Evolutionary conservation across 92 coral and sea anemone genomes (phyloP), one percentile per base, ranked within the genome.

Genomic region (Paramuricea clavata): DNA sequence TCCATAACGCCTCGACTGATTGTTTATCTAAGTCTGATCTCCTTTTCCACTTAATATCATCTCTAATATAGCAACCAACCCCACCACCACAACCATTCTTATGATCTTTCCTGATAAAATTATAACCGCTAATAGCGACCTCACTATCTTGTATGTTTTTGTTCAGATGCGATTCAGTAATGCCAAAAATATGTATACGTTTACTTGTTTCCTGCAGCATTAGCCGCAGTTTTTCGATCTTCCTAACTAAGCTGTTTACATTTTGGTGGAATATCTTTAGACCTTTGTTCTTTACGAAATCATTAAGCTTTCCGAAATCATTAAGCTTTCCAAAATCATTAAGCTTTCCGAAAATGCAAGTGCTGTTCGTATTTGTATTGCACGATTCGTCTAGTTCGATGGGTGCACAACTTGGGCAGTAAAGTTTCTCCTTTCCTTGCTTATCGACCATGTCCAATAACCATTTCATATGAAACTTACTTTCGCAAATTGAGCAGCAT

Each of bases 221-320:
- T 21, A 44, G 7, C 8, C 60, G 27, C 27, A 41, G 12, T 11
- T 41, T 2, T 36, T 41, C 80, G n/a, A 35, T 41, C 5, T 74
- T 74, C 7, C 17, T 15, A 1, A 74, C 30, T 39, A 74, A 21
- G 60, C 60, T 41, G 35, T 74, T 74, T 27, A 44, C 49, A 28
- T 74, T 74, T 44, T 36, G 34, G 16, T 74, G 80, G 16, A 74
- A 74, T 41, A 74, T 6, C 80, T 74, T 74, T n/a, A 74, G 13
- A 35, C 43, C 76, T 69, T 32, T 69, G 11, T 19, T 11, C 15
- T 13, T 22, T 2, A 19, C 2, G 22, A 69, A 34, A 32, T 32
- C 43, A 19, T 69, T 69, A 34, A 69, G 76, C 12, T 69, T 32
- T 17, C n/a, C n/a, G n/a, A n/a, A n/a, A n/a, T 32, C 43, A 19